Evolutionary conservation across 2,113 vertebrate genomes (phyloP).

Genomic region (Tenrec ecaudatus): DNA sequence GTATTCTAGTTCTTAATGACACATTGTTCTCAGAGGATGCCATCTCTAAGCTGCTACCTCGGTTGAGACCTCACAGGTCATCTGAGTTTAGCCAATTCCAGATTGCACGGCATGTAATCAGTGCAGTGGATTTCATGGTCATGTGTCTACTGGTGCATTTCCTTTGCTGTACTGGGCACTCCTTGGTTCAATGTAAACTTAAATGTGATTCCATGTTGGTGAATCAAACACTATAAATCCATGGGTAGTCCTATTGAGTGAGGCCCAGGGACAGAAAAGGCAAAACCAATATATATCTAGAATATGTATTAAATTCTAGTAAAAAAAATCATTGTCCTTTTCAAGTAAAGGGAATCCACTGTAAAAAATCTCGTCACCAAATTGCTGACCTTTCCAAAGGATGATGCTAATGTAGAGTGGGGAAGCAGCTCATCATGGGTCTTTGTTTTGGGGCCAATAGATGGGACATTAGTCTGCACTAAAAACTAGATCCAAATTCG

Average conservation of each 20-base stretch:
- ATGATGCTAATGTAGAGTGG: not conserved
- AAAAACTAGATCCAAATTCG: not conserved
- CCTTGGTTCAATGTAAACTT: not conserved
- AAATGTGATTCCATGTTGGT: not conserved
- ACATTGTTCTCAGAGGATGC: not conserved
- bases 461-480: not conserved
- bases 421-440: not conserved
- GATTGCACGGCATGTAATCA: not conserved
- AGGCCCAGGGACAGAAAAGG: not conserved
- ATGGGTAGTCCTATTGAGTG: not conserved
- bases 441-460: not conserved
- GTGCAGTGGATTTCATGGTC: not conserved
- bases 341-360: not conserved
- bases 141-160: not conserved
- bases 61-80: not conserved
- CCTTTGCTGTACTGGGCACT: not conserved
- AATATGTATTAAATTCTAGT: not conserved
- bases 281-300: not conserved
- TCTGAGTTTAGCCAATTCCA: not conserved
- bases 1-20: not conserved
- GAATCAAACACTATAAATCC: not conserved
- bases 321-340: not conserved
- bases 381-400: slow-evolving; percentile 14
- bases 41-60: not conserved
- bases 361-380: slow-evolving; percentile 34